Percentiles rank a stretch among this genome's conserved stretches.
Conservation (phyloP, 2,888 invertebrate genomes). For the Ormia ochracea region DNA sequence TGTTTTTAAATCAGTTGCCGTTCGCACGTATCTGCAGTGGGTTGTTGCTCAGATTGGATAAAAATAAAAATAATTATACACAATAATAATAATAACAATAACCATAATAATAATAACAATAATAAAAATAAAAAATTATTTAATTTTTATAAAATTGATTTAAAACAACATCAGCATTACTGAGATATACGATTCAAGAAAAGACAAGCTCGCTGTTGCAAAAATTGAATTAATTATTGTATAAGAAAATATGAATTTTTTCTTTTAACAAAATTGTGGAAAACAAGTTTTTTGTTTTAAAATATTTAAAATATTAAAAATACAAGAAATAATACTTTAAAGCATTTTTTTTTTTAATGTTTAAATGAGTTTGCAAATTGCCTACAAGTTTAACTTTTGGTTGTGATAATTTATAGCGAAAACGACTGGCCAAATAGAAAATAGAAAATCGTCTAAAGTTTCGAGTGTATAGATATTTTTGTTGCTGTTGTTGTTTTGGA, state of each 20-base stretch:
- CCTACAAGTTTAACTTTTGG: background rate
- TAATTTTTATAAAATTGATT: slow-evolving; percentile 1
- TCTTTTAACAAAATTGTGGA: background rate
- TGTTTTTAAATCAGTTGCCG: slow-evolving; percentile 52
- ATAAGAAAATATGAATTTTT: background rate
- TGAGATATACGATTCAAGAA: slow-evolving; percentile 31
- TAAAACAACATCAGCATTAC: slow-evolving; percentile 45
- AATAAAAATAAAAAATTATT: background rate
- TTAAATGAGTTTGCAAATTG: background rate
- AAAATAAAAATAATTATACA: slow-evolving; percentile 21
- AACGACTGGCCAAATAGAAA: background rate
- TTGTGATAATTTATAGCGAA: background rate
- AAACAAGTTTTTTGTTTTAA: slow-evolving; percentile 6
- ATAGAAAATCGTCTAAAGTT: background rate
- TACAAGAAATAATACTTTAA: no score
- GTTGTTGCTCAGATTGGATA: slow-evolving; percentile 56
- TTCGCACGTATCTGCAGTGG: slow-evolving; percentile 57
- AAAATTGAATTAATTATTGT: background rate
- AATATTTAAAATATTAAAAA: background rate
- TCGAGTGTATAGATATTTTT: slow-evolving; percentile 22
- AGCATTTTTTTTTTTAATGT: background rate
- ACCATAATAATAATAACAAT: no score
- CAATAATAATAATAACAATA: no score
- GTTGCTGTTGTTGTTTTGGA: slow-evolving; percentile 1
- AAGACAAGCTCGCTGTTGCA: slow-evolving; percentile 22